Conservation (phyloP, 1,140 invertebrate species). For the Nasonia longicornis region DNA sequence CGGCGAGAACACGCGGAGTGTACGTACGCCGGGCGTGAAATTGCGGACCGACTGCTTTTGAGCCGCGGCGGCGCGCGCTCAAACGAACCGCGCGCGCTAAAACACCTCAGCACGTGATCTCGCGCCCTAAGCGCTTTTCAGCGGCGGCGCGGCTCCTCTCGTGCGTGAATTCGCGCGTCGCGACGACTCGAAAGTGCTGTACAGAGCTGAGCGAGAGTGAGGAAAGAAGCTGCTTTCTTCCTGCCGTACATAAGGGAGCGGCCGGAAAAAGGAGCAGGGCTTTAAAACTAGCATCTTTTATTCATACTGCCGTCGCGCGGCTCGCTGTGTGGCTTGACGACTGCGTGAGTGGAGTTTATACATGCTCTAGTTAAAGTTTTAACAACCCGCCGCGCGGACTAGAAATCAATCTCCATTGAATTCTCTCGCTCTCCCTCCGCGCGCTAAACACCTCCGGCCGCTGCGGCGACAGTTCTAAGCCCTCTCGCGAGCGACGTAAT, state of each 20-base stretch:
- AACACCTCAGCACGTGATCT: conserved; percentile 26
- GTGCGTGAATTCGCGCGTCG: not conserved
- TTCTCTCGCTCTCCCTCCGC: conserved; percentile 36
- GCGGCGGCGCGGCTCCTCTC: not conserved
- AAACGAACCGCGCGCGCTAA: conserved; percentile 36
- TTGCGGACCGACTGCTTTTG: conserved; percentile 24
- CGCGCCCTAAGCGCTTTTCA: conserved; percentile 22
- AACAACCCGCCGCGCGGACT: conserved; percentile 57
- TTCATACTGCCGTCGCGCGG: conserved; percentile 55
- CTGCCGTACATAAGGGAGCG: not conserved
- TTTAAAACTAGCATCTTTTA: conserved; percentile 62
- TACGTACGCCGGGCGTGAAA: conserved; percentile 26
- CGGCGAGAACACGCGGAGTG: not conserved
- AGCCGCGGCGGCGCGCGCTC: not conserved
- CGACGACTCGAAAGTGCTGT: conserved; percentile 7
- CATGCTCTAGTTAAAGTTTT: conserved; percentile 60
- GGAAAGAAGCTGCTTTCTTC: conserved; percentile 9
- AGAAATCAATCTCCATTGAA: conserved; percentile 57
- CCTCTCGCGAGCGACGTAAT: not conserved
- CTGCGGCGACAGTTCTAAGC: not conserved
- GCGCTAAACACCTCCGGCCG: not conserved
- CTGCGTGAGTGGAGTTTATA: conserved; percentile 63
- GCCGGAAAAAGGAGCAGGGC: conserved; percentile 22
- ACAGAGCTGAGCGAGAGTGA: not conserved
- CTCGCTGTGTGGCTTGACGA: conserved; percentile 58